Evolutionary conservation across 1,140 invertebrate species (phyloP).

Genomic region (Epicauta chinensis): DNA sequence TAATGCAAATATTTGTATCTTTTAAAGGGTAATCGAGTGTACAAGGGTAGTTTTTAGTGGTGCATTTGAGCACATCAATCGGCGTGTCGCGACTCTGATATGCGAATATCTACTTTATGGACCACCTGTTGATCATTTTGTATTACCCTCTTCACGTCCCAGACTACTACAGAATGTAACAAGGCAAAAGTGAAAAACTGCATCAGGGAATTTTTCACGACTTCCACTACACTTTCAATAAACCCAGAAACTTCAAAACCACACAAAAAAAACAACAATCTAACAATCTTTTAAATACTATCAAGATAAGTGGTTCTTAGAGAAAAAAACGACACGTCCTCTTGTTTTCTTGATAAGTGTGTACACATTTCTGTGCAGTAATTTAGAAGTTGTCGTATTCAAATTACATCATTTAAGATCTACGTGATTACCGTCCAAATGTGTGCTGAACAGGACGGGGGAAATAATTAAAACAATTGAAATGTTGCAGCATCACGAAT

Average conservation of each 20-base stretch:
- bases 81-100: slow-evolving; percentile 37
- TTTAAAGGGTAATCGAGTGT: slow-evolving; percentile 26
- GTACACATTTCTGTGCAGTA: too few relatives aligned
- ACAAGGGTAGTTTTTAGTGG: slow-evolving; percentile 31
- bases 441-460: slow-evolving; percentile 9
- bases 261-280: too few relatives aligned
- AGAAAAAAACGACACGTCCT: too few relatives aligned
- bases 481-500: slow-evolving; percentile 11
- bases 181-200: background rate
- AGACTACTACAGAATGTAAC: background rate
- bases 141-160: background rate
- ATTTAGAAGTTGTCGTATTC: slow-evolving; percentile 13
- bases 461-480: slow-evolving; percentile 25
- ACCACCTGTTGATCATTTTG: slow-evolving; percentile 35
- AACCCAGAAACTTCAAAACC: too few relatives aligned
- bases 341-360: too few relatives aligned
- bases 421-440: slow-evolving; percentile 16
- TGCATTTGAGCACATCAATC: slow-evolving; percentile 38
- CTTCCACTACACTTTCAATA: background rate
- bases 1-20: slow-evolving; percentile 30
- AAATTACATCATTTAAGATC: slow-evolving; percentile 17
- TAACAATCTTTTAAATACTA: too few relatives aligned
- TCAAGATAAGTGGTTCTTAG: too few relatives aligned
- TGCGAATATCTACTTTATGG: slow-evolving; percentile 42
- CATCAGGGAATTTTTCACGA: background rate